Percentiles rank a stretch among this genome's conserved stretches.
Conservation (phyloP, 2,797 vertebrate species). For the Sebastes minor region DNA sequence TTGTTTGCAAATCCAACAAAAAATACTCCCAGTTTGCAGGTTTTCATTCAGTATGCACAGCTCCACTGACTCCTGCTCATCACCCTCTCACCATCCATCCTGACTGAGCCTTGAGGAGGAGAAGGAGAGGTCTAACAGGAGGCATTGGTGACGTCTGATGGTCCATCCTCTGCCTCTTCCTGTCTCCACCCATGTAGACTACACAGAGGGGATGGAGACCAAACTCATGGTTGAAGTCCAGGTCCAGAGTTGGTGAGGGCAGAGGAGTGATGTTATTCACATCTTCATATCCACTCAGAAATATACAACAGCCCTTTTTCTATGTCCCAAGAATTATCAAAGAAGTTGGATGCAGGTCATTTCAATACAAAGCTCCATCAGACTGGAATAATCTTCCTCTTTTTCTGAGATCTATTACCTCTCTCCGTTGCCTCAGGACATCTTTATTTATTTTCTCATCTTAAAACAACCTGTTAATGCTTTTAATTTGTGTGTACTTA, state of each 20-base stretch:
- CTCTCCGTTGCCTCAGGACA: too few relatives aligned
- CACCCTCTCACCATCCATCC: slow-evolving; percentile 23
- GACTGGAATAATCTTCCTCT: too few relatives aligned
- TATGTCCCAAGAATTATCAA: too few relatives aligned
- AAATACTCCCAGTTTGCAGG: background rate
- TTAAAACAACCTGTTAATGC: too few relatives aligned
- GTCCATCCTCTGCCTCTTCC: slow-evolving; percentile 50
- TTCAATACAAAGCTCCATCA: too few relatives aligned
- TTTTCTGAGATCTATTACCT: too few relatives aligned
- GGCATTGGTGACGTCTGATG: slow-evolving; percentile 60
- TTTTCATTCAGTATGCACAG: background rate
- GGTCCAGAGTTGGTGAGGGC: slow-evolving; percentile 15
- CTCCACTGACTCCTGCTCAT: slow-evolving; percentile 2
- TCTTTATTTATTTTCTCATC: too few relatives aligned
- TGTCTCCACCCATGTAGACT: slow-evolving; percentile 62
- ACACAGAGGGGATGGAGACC: slow-evolving; percentile 20
- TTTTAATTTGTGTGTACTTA: too few relatives aligned
- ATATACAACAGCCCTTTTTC: too few relatives aligned
- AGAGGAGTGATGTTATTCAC: background rate
- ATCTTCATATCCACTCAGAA: too few relatives aligned
- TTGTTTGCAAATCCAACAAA: slow-evolving; percentile 6
- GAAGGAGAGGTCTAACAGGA: slow-evolving; percentile 13
- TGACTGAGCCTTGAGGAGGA: slow-evolving; percentile 25
- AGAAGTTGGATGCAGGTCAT: too few relatives aligned
- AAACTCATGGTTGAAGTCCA: slow-evolving; percentile 1